These are phyloP conservation scores for Rhadinocentrus ornatus DNA, from an alignment of 2,797 vertebrate species.

Conservation along the genomic window DNA sequence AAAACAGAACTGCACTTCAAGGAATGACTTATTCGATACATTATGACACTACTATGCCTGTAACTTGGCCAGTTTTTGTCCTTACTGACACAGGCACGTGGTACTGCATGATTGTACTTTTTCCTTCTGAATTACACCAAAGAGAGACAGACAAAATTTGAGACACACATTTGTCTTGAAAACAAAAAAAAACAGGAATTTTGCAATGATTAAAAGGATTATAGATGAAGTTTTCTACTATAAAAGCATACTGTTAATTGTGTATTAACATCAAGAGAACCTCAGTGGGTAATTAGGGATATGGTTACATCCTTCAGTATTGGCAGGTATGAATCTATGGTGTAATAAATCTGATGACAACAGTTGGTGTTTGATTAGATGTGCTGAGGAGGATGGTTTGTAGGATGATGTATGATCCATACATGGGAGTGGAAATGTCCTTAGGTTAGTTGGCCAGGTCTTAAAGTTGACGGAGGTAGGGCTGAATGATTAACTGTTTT, in stretches of 20 bases:
- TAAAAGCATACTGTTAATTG: background rate
- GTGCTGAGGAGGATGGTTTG: conserved; percentile 50
- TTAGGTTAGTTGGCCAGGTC: conserved; percentile 57
- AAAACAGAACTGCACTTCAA: background rate
- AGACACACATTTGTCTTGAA: background rate
- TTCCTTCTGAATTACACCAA: conserved; percentile 7
- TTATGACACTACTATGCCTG: background rate
- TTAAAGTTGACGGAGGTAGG: conserved; percentile 32
- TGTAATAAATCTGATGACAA: conserved; percentile 55
- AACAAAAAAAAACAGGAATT: background rate
- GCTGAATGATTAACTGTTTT: too few species aligned
- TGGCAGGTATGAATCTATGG: conserved; percentile 47
- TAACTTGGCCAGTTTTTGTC: background rate
- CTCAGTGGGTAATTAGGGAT: conserved; percentile 29
- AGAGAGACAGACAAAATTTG: background rate
- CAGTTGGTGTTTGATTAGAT: conserved; percentile 73
- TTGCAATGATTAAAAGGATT: too few species aligned
- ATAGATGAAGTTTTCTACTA: conserved; percentile 11
- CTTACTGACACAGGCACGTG: background rate
- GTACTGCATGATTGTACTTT: background rate
- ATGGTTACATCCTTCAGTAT: conserved; percentile 43
- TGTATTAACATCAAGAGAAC: background rate
- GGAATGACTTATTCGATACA: background rate
- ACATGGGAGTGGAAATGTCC: conserved; percentile 55
- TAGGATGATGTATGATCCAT: conserved; percentile 65